Percentiles rank a stretch among this genome's conserved stretches.
These are phyloP conservation scores for Oreochromis spilurus DNA, from an alignment of 2,113 vertebrate genomes.

Conservation along the genomic window DNA sequence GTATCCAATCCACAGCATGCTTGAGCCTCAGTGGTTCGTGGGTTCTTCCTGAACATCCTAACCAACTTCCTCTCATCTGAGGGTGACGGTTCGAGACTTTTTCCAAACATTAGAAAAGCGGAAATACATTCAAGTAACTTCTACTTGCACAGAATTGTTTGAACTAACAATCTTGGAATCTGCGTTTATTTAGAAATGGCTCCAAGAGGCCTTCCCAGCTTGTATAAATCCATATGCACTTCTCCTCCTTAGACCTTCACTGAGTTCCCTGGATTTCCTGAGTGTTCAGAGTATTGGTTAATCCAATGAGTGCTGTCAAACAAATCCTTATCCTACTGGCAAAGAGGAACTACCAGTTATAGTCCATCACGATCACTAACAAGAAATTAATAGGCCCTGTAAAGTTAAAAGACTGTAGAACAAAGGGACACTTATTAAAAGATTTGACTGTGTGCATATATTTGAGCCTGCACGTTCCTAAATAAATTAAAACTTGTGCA, in stretches of 20 bases:
- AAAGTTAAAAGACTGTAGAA: too few species aligned
- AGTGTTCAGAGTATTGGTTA: too few species aligned
- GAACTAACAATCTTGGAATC: not conserved
- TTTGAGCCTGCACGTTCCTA: too few species aligned
- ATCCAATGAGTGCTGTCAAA: too few species aligned
- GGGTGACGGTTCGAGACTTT: not conserved
- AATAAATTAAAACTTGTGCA: too few species aligned
- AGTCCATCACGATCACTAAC: too few species aligned
- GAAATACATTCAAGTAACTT: not conserved
- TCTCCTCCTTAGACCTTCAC: not conserved
- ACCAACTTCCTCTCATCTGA: not conserved
- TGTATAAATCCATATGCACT: not conserved
- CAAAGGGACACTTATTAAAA: too few species aligned
- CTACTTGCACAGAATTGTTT: not conserved
- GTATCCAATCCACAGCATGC: not conserved
- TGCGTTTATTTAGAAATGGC: rapidly evolving
- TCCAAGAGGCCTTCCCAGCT: not conserved
- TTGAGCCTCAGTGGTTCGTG: rapidly evolving
- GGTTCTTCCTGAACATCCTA: not conserved
- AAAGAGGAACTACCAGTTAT: too few species aligned
- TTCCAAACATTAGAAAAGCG: not conserved
- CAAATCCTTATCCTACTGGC: too few species aligned
- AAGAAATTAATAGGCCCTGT: too few species aligned
- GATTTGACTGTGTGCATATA: too few species aligned
- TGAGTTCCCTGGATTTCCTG: too few species aligned